Base-by-base conservation (phyloP, 2,888 invertebrate genomes). In the Norana najaformis region DNA sequence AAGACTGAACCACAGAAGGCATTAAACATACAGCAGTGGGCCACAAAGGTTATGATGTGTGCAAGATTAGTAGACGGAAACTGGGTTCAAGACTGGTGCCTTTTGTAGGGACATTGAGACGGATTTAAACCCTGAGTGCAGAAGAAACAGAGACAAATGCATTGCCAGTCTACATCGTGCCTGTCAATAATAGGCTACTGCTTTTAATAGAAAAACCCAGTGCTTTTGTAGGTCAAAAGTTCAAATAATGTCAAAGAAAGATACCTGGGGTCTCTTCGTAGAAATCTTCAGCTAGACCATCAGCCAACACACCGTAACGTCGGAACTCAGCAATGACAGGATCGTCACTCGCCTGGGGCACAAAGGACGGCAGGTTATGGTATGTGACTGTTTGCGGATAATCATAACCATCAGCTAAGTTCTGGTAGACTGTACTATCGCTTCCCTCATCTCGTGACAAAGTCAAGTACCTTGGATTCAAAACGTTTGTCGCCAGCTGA, bases 251-350 rank as follows among this genome's bases (percentile, higher is more conserved):
- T 6, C 23, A 3, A 23, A 69, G n/a, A 69, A 69, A 69, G 8
- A n/a, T n/a, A 69, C 69, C 69, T 69, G 69, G 69, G 69, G 30
- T 69, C n/a, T 69, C 69, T n/a, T 69, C 69, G n/a, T 69, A 69
- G 69, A 69, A n/a, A 13, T 69, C 69, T n/a, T 69, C 69, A 30
- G 69, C 30, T 8, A n/a, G n/a, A 69, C 69, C n/a, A 4, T 69
- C 69, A n/a, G 69, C 30, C 69, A 69, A n/a, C 69, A 69, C n/a
- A n/a, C 69, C 69, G 11, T 69, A n/a, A 5, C 69, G 69, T 69
- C 69, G 30, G n/a, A 69, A 69, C 53, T 53, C 53, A 53, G 53
- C 53, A 30, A 30, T 30, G 5, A 53, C 3, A 41, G 41, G 41
- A 30, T 69, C 69, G n/a, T 69, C 69, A n/a, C 13, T 69, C 16